phyloP scores from a whole-genome alignment of 2,113 vertebrate genomes.

The Cavia porcellus region DNA sequence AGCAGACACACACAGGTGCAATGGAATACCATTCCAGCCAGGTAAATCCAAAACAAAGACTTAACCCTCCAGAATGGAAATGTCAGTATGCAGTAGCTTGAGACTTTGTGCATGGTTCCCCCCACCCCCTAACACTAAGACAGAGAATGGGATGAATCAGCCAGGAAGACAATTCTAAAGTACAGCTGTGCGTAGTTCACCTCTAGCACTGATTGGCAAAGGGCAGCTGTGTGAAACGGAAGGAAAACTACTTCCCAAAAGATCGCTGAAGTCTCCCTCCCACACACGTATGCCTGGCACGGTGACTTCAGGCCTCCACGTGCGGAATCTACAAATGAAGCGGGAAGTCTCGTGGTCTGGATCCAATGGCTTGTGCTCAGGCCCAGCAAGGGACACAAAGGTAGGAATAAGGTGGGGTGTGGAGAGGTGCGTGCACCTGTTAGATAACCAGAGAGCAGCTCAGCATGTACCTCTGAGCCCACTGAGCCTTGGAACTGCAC shows the following conservation, averaged over 20 bases:
- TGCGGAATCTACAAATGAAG: not conserved
- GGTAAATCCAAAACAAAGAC: not conserved
- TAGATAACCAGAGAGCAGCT: not conserved
- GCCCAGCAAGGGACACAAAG: not conserved
- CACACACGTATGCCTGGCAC: not conserved
- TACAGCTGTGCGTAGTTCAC: not conserved
- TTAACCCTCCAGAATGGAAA: not conserved
- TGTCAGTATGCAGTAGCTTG: rapidly evolving
- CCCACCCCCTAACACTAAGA: not conserved
- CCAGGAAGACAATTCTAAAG: not conserved
- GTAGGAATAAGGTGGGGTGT: not conserved
- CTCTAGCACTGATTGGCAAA: slow-evolving; percentile 48
- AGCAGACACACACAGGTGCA: no score
- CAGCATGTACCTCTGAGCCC: rapidly evolving
- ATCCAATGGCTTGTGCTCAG: not conserved
- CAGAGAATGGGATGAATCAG: not conserved
- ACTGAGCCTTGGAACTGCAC: rapidly evolving
- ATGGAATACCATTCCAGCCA: no score
- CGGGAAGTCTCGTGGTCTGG: not conserved
- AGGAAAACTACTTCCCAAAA: slow-evolving; percentile 58
- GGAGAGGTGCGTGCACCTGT: not conserved
- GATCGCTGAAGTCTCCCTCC: not conserved
- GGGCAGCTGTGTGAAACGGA: slow-evolving; percentile 49
- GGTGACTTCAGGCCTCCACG: not conserved
- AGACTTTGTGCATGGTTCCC: not conserved